phyloP scores from a whole-genome alignment of 2,888 invertebrate species.

The Sarcophaga variegata region DNA sequence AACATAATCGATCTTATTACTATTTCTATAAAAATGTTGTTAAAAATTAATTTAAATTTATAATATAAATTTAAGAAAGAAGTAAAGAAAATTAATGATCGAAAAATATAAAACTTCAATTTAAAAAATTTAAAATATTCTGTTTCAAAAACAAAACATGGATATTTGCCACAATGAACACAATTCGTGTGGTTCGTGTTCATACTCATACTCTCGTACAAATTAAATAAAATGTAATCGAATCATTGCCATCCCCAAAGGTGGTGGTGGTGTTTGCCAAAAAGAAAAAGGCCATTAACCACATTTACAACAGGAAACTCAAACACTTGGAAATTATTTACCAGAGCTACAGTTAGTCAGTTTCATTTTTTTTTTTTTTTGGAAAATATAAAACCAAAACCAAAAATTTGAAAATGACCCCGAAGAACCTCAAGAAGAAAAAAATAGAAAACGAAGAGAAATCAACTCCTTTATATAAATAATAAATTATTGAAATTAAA shows the following conservation, averaged over 20 bases:
- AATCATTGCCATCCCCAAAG: conserved; percentile 4
- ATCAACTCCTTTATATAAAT: conserved; percentile 2
- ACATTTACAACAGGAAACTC: conserved; percentile 38
- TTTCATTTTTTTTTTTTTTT: too few species aligned
- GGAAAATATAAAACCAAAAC: background rate
- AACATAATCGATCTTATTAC: too few species aligned
- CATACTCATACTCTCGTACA: background rate
- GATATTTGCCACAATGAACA: too few species aligned
- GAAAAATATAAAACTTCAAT: too few species aligned
- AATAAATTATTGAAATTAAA: conserved; percentile 16
- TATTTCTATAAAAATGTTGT: too few species aligned
- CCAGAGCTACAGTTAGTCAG: background rate
- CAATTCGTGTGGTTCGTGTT: too few species aligned
- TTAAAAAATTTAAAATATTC: too few species aligned
- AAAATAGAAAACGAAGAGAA: conserved; percentile 32
- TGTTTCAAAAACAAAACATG: too few species aligned
- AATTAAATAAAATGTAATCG: conserved; percentile 10
- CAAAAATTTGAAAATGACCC: conserved; percentile 53
- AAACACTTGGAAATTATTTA: conserved; percentile 10
- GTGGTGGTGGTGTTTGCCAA: conserved; percentile 39
- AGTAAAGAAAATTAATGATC: too few species aligned
- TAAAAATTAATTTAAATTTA: too few species aligned
- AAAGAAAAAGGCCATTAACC: conserved; percentile 34
- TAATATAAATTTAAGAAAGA: too few species aligned
- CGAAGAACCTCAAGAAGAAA: conserved; percentile 61